Conservation (phyloP, 1,140 invertebrate species). For the Ostrea edulis region DNA sequence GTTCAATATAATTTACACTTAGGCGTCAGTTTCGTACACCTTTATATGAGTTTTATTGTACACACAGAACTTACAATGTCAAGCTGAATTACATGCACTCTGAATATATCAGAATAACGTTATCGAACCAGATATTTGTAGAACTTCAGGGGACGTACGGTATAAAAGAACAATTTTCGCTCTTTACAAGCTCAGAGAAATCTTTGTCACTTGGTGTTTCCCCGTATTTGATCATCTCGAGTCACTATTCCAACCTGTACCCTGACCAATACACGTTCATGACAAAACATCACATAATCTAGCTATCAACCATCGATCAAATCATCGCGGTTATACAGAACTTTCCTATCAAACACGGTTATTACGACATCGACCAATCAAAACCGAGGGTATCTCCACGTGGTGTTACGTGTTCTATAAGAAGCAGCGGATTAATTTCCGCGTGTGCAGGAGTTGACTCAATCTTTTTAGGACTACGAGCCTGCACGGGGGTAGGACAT, state of each 20-base stretch:
- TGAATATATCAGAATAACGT: too few species aligned
- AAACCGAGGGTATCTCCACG: conserved; percentile 19
- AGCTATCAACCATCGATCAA: background rate
- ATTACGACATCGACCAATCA: conserved; percentile 33
- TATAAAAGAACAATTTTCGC: too few species aligned
- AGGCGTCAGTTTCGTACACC: too few species aligned
- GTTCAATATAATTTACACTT: too few species aligned
- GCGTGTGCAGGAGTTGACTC: conserved; percentile 26
- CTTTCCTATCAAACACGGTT: conserved; percentile 15
- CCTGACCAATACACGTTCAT: conserved; percentile 21
- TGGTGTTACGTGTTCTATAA: background rate
- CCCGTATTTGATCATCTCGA: background rate
- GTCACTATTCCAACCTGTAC: background rate
- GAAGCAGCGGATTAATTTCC: background rate
- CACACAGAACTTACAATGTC: too few species aligned
- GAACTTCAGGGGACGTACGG: too few species aligned
- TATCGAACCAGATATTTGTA: too few species aligned
- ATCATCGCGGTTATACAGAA: background rate
- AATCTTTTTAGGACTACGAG: conserved; percentile 21
- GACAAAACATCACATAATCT: conserved; percentile 22
- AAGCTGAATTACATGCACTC: too few species aligned
- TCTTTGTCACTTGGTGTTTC: background rate
- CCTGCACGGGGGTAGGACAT: background rate
- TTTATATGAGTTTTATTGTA: too few species aligned
- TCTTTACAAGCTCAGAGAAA: background rate